phyloP scores from a whole-genome alignment of 2,888 invertebrate species.

The Eristalinus aeneus region DNA sequence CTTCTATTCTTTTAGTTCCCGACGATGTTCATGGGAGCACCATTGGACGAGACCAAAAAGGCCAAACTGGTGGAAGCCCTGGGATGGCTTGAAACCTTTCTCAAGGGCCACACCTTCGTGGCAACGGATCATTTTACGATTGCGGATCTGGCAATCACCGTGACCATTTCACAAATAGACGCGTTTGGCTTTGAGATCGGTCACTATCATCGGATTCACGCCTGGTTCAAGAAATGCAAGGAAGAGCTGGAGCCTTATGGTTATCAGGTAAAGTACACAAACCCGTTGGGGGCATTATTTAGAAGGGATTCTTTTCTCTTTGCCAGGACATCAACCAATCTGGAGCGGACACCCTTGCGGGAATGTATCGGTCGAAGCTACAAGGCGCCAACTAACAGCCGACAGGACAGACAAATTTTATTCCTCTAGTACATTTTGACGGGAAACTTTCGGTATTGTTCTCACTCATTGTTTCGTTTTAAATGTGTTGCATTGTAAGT shows the following conservation, averaged over 20 bases:
- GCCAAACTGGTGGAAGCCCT: constrained; percentile 83
- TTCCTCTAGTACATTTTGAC: not conserved
- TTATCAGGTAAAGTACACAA: constrained; percentile 82
- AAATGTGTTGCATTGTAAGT: no score
- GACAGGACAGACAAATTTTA: not conserved
- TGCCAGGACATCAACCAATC: constrained; percentile 82
- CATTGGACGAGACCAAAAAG: constrained; percentile 81
- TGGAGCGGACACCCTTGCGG: constrained; percentile 83
- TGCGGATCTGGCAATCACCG: constrained; percentile 78
- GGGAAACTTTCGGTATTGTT: no score
- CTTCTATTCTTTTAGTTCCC: constrained; percentile 78
- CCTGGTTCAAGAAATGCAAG: constrained; percentile 86
- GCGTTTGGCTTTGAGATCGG: constrained; percentile 82
- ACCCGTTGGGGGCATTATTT: not conserved
- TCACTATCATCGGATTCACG: constrained; percentile 81
- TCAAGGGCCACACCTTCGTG: constrained; percentile 82
- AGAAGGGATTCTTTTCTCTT: not conserved
- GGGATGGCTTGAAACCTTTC: constrained; percentile 82
- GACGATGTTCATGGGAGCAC: constrained; percentile 80
- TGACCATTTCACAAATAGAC: constrained; percentile 80
- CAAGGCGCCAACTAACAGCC: constrained; percentile 47
- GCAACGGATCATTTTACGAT: constrained; percentile 83
- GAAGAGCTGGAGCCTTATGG: constrained; percentile 85
- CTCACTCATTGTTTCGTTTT: no score
- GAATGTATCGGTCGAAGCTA: constrained; percentile 82